Conservation (phyloP, 2,797 vertebrate genomes). For the Pipistrellus pygmaeus region DNA sequence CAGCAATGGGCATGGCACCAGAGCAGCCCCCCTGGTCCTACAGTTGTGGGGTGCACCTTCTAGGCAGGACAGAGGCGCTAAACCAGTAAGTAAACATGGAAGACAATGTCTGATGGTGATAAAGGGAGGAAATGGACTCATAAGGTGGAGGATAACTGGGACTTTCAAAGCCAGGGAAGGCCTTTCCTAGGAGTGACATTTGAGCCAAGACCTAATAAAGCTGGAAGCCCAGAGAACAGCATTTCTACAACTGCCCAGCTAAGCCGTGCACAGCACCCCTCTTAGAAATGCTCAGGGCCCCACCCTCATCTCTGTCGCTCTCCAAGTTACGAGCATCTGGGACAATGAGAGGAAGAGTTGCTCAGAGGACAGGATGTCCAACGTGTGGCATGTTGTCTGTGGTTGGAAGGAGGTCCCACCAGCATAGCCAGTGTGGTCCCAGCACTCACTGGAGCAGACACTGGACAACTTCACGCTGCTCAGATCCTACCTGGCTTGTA, state of each 20-base stretch:
- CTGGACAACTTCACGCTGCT: neutral
- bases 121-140: neutral
- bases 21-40: neutral
- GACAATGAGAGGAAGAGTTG: neutral
- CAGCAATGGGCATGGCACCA: neutral
- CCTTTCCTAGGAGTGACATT: neutral
- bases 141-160: neutral
- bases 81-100: neutral
- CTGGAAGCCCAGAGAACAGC: neutral
- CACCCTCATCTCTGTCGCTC: neutral
- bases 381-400: neutral
- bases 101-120: rapidly evolving
- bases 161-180: neutral
- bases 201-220: neutral
- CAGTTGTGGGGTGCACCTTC: neutral
- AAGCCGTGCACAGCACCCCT: too few relatives aligned
- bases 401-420: neutral
- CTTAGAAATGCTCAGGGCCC: neutral
- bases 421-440: neutral
- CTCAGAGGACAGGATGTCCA: neutral
- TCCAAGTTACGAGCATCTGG: neutral
- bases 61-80: neutral
- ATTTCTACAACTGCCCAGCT: too few relatives aligned
- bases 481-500: neutral
- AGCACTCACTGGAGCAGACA: neutral